A percentile compares a stretch with the other conserved stretches of the same genome.
Evolutionary conservation across 2,888 invertebrate genomes (phyloP).

Genomic region (Bhutanitis thaidina): DNA sequence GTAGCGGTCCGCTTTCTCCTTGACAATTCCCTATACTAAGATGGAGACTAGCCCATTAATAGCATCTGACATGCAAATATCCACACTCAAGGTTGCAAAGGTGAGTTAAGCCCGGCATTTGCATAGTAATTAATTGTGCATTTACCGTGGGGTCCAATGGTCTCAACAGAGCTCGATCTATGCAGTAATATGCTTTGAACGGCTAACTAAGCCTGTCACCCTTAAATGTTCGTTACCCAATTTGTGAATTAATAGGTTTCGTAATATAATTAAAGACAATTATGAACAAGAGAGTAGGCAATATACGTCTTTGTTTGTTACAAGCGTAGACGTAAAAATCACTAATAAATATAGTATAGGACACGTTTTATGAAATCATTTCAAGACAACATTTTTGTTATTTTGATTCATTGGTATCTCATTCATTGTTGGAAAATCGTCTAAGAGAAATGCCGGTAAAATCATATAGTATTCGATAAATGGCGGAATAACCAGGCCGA

Average conservation of each 20-base stretch:
- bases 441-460: too few relatives aligned
- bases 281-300: too few relatives aligned
- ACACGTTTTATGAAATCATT: too few relatives aligned
- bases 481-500: too few relatives aligned
- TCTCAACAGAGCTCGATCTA: slow-evolving; percentile 10
- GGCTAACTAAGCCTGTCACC: slow-evolving; percentile 1
- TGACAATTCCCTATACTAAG: slow-evolving; percentile 17
- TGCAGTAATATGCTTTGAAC: slow-evolving; percentile 5
- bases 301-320: too few relatives aligned
- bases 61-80: slow-evolving; percentile 22
- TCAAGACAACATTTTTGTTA: too few relatives aligned
- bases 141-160: slow-evolving; percentile 18
- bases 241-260: neutral
- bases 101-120: slow-evolving; percentile 20
- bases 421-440: too few relatives aligned
- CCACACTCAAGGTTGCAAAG: slow-evolving; percentile 22
- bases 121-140: slow-evolving; percentile 21
- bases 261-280: too few relatives aligned
- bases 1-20: slow-evolving; percentile 15
- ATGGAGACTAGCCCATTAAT: slow-evolving; percentile 16
- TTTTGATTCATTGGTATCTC: too few relatives aligned
- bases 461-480: too few relatives aligned
- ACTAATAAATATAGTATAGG: too few relatives aligned
- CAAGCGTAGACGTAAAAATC: too few relatives aligned
- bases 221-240: neutral